Evolutionary conservation across 2,113 vertebrate species (phyloP).

Genomic region (Rostratula benghalensis): DNA sequence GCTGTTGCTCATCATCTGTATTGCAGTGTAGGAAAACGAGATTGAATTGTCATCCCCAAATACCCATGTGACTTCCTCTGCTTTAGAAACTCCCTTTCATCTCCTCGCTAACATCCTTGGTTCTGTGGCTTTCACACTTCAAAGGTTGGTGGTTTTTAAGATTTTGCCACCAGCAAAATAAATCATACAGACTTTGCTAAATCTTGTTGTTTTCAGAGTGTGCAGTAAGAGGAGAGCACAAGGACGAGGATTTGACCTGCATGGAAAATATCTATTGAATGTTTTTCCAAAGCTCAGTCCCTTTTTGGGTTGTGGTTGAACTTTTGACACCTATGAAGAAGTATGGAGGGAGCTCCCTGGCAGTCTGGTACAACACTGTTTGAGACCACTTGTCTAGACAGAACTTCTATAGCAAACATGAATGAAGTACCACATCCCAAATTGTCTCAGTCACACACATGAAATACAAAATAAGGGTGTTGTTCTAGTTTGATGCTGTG

Average conservation of each 20-base stretch:
- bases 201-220: background rate
- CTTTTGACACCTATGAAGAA: background rate
- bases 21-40: background rate
- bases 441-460: background rate
- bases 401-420: background rate
- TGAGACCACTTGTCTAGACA: background rate
- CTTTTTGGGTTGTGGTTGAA: background rate
- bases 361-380: background rate
- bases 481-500: background rate
- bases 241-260: background rate
- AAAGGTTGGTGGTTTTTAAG: background rate
- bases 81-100: slow-evolving; percentile 9
- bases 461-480: slow-evolving; percentile 17
- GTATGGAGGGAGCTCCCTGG: background rate
- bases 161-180: background rate
- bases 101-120: accelerated
- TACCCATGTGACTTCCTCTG: background rate
- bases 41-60: slow-evolving; percentile 13
- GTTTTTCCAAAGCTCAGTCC: background rate
- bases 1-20: background rate
- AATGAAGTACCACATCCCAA: background rate
- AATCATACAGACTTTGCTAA: background rate
- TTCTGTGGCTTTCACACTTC: background rate
- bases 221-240: background rate
- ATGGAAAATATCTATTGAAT: background rate